Evolutionary conservation across 2,113 vertebrate genomes (phyloP).

Genomic region (Chrysemys picta): DNA sequence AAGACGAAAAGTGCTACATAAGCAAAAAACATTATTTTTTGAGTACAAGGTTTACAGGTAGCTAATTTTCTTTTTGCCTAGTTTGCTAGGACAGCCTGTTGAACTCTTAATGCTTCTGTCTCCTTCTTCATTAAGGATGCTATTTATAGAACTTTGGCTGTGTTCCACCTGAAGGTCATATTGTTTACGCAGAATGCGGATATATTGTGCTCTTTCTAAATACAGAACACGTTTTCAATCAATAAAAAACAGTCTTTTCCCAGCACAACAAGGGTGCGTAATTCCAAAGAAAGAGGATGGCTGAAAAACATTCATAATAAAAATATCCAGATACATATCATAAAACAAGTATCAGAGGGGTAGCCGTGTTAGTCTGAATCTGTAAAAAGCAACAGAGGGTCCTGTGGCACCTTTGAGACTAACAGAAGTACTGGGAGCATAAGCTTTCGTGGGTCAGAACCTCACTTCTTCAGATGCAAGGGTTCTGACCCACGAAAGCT

Average conservation of each 20-base stretch:
- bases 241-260: conserved; percentile 60
- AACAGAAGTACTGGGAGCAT: no score
- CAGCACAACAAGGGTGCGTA: conserved; percentile 24
- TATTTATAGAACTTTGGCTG: conserved; percentile 79
- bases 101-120: conserved; percentile 32
- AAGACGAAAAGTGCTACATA: not conserved
- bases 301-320: not conserved
- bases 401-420: no score
- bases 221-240: conserved; percentile 64
- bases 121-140: conserved; percentile 38
- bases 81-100: not conserved
- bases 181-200: conserved; percentile 77
- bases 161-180: conserved; percentile 73
- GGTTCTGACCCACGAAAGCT: no score
- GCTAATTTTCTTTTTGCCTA: not conserved
- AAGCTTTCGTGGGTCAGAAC: no score
- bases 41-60: conserved; percentile 15
- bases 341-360: no score
- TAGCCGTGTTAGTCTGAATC: no score
- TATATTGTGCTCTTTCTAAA: conserved; percentile 76
- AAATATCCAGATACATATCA: not conserved
- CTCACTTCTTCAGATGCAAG: no score
- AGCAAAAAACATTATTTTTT: not conserved
- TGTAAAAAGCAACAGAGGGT: no score
- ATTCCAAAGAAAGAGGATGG: not conserved